Percentiles rank a stretch among this genome's conserved stretches.
phyloP scores from a whole-genome alignment of 2,113 vertebrate genomes.

The Hypocryptadius cinnamomeus region DNA sequence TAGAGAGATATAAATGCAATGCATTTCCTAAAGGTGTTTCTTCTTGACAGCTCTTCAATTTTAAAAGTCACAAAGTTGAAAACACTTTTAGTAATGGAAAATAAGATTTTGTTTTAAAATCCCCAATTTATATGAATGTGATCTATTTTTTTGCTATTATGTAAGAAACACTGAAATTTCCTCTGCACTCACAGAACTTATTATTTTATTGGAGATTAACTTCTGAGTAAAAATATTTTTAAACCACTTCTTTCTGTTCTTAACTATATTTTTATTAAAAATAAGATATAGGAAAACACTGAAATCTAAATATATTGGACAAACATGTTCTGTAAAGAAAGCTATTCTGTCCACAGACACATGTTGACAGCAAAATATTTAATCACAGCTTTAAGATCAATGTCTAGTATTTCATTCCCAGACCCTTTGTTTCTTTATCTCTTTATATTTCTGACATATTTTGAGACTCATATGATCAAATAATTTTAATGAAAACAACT shows the following conservation, averaged over 20 bases:
- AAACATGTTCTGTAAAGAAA: background rate
- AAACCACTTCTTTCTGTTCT: background rate
- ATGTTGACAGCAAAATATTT: background rate
- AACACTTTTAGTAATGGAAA: background rate
- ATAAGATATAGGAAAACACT: background rate
- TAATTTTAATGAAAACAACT: background rate
- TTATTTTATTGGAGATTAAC: background rate
- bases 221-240: background rate
- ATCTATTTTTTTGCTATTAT: background rate
- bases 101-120: background rate
- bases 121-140: background rate
- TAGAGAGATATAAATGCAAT: background rate
- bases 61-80: background rate
- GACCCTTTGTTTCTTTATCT: background rate
- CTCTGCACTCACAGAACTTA: background rate
- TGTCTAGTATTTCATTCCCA: background rate
- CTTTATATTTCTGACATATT: background rate
- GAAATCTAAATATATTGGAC: background rate
- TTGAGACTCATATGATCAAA: background rate
- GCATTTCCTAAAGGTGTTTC: constrained; percentile 11
- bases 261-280: background rate
- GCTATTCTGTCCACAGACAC: background rate
- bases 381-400: background rate
- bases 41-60: background rate
- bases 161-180: background rate